phyloP scores from a whole-genome alignment of 1,140 invertebrate genomes.

The Cyclina sinensis region DNA sequence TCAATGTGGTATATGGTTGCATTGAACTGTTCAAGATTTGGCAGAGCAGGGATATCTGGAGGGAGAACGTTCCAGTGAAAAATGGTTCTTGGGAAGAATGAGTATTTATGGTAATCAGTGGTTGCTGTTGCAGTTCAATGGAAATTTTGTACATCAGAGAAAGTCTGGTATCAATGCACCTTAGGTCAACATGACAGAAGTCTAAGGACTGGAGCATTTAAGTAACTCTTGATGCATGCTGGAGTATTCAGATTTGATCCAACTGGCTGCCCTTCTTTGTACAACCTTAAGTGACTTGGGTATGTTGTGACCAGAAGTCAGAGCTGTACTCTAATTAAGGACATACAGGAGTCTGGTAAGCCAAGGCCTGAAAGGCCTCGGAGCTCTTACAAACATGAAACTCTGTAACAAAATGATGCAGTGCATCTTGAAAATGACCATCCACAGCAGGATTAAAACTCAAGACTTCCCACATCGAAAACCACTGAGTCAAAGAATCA shows the following conservation, averaged over 20 bases:
- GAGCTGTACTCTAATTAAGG: conserved; percentile 42
- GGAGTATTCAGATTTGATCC: too few species aligned
- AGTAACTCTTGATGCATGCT: conserved; percentile 17
- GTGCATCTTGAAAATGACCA: too few species aligned
- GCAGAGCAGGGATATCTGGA: background rate
- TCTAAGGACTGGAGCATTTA: conserved; percentile 26
- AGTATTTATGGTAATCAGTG: conserved; percentile 25
- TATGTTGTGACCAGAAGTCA: conserved; percentile 13
- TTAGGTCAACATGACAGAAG: background rate
- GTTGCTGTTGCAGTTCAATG: background rate
- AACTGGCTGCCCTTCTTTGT: background rate
- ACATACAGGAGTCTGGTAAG: conserved; percentile 30
- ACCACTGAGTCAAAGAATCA: too few species aligned
- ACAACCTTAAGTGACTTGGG: conserved; percentile 20
- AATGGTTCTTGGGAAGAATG: conserved; percentile 4
- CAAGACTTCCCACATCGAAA: too few species aligned
- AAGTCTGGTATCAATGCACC: conserved; percentile 20
- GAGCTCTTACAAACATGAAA: too few species aligned
- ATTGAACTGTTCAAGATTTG: conserved; percentile 1
- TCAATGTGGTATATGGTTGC: background rate
- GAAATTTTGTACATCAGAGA: too few species aligned
- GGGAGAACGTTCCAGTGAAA: background rate
- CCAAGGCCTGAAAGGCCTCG: background rate
- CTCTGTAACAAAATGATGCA: too few species aligned
- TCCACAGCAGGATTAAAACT: too few species aligned